phyloP scores from a whole-genome alignment of 2,888 invertebrate genomes.

The Latrodectus elegans region DNA sequence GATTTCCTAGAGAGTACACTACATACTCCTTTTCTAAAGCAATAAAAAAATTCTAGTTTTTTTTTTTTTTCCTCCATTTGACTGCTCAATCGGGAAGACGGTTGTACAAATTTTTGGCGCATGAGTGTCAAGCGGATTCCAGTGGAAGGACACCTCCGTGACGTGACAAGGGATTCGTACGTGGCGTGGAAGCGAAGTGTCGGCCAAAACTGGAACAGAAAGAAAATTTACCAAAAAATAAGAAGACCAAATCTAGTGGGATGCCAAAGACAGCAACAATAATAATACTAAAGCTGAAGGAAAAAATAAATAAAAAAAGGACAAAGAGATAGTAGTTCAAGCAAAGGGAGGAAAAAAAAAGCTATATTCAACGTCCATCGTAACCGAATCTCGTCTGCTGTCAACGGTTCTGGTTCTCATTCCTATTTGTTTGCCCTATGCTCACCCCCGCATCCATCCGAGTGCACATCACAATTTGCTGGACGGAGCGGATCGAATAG shows the following conservation, averaged over 20 bases:
- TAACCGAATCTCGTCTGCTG: constrained; percentile 57
- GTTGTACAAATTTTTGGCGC: constrained; percentile 5
- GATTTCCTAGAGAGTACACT: constrained; percentile 23
- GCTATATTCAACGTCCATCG: constrained; percentile 47
- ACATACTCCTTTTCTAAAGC: constrained; percentile 7
- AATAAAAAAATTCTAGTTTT: constrained; percentile 23
- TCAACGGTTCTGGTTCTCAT: constrained; percentile 37
- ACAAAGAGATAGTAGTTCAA: constrained; percentile 25
- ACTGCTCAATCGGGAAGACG: neutral
- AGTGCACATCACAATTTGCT: constrained; percentile 68
- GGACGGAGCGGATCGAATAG: constrained; percentile 21
- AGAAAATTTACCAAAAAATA: neutral
- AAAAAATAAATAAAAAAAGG: constrained; percentile 24
- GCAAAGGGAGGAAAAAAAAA: constrained; percentile 4
- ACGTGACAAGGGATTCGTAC: constrained; percentile 36
- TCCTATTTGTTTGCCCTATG: constrained; percentile 29
- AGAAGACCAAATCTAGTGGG: neutral
- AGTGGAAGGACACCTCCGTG: constrained; percentile 14
- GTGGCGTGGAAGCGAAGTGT: constrained; percentile 56
- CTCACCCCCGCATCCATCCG: constrained; percentile 50
- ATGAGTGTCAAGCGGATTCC: constrained; percentile 56
- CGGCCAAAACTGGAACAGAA: neutral
- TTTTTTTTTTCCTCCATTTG: neutral
- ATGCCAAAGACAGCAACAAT: constrained; percentile 13
- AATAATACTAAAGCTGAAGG: neutral